phyloP scores from a whole-genome alignment of 2,888 invertebrate genomes.

The Serripes groenlandicus region DNA sequence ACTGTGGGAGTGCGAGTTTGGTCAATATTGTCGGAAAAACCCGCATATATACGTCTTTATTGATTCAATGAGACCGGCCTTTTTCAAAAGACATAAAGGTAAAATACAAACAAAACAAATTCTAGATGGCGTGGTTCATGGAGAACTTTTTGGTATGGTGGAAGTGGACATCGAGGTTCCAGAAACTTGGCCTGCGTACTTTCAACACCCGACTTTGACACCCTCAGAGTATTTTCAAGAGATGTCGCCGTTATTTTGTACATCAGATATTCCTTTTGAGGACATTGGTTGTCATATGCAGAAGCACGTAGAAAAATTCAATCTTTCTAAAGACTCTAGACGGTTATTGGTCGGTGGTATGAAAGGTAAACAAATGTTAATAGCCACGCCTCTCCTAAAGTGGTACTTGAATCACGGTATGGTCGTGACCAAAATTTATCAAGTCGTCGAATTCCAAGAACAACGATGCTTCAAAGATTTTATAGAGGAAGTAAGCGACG shows the following conservation, averaged over 20 bases:
- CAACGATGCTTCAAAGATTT: constrained; percentile 53
- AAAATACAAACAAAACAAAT: constrained; percentile 29
- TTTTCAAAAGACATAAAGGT: constrained; percentile 22
- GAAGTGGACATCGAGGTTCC: constrained; percentile 56
- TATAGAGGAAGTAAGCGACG: constrained; percentile 19
- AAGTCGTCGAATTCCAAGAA: constrained; percentile 55
- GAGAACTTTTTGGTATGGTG: constrained; percentile 44
- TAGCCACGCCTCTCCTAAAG: constrained; percentile 57
- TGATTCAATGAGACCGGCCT: no score
- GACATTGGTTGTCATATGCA: constrained; percentile 56
- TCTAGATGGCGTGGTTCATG: constrained; percentile 31
- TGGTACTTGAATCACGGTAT: constrained; percentile 69
- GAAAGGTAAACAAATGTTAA: constrained; percentile 44
- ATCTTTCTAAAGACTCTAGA: constrained; percentile 24
- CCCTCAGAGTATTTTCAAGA: constrained; percentile 48
- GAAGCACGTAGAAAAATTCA: constrained; percentile 14
- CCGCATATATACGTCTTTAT: no score
- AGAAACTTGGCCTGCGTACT: constrained; percentile 28
- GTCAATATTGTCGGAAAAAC: no score
- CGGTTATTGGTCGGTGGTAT: constrained; percentile 48
- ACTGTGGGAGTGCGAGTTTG: no score
- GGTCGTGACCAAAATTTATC: constrained; percentile 50
- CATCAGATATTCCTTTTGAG: constrained; percentile 46
- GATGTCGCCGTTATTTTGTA: constrained; percentile 57
- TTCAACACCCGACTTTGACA: constrained; percentile 29